Evolutionary conservation across 2,888 invertebrate species (phyloP).

Genomic region (Pachydiplax longipennis): DNA sequence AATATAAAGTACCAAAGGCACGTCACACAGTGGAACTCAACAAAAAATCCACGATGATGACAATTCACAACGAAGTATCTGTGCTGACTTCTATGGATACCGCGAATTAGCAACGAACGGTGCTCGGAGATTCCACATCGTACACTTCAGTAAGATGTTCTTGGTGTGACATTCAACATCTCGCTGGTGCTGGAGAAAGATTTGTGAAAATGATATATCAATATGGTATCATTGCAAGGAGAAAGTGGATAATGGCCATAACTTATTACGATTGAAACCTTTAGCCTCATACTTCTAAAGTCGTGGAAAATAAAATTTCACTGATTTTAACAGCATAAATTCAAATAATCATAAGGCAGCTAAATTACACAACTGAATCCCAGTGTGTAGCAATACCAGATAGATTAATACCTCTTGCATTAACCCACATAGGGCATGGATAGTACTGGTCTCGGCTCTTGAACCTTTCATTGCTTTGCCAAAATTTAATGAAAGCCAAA

Average conservation of each 20-base stretch:
- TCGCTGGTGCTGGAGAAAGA: conserved; percentile 79
- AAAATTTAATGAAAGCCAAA: too few relatives aligned
- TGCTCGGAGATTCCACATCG: not conserved
- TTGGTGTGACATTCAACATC: conserved; percentile 89
- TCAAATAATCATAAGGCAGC: too few relatives aligned
- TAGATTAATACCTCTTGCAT: too few relatives aligned
- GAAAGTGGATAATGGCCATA: not conserved
- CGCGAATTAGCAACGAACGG: not conserved
- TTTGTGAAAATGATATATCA: not conserved
- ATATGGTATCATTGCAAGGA: not conserved
- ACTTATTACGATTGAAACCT: not conserved
- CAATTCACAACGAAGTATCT: not conserved
- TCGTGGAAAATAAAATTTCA: too few relatives aligned
- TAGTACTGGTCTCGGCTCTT: too few relatives aligned
- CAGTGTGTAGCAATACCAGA: too few relatives aligned
- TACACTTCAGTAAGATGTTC: conserved; percentile 73
- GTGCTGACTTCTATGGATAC: not conserved
- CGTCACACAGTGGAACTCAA: not conserved
- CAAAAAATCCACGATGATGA: not conserved
- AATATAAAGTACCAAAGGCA: conserved; percentile 29
- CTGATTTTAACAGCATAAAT: too few relatives aligned
- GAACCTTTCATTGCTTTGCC: too few relatives aligned
- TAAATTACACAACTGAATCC: too few relatives aligned
- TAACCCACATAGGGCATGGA: too few relatives aligned
- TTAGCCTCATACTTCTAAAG: not conserved